phyloP scores from a whole-genome alignment of 2,888 invertebrate species.

The Eledona agricola region DNA sequence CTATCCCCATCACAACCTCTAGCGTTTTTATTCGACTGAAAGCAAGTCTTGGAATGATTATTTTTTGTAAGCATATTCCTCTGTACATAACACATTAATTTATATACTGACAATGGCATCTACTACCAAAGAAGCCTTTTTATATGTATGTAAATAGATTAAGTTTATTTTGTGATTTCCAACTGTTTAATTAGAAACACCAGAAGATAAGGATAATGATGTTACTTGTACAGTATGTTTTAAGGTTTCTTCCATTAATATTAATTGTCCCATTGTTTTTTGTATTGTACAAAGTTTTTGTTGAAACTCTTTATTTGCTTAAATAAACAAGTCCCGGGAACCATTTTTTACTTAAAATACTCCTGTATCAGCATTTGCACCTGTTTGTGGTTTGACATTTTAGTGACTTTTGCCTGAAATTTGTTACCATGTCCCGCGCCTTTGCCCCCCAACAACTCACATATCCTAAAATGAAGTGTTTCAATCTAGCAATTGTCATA shows the following conservation, averaged over 20 bases:
- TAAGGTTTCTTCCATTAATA: slow-evolving; percentile 22
- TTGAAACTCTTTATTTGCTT: slow-evolving; percentile 14
- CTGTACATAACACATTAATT: slow-evolving; percentile 10
- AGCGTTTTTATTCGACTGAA: slow-evolving; percentile 3
- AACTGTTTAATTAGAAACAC: slow-evolving; percentile 29
- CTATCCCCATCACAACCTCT: too few relatives aligned
- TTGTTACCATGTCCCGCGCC: slow-evolving; percentile 77
- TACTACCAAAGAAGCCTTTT: slow-evolving; percentile 22
- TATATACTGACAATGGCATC: slow-evolving; percentile 22
- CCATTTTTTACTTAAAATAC: slow-evolving; percentile 62
- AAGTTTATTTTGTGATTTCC: slow-evolving; percentile 25
- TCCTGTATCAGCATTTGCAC: slow-evolving; percentile 71
- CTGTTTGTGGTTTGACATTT: slow-evolving; percentile 70
- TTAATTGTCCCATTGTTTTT: slow-evolving; percentile 3
- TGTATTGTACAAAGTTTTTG: too few relatives aligned
- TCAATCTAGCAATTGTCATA: slow-evolving; percentile 12
- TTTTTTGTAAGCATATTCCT: slow-evolving; percentile 11
- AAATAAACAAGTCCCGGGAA: slow-evolving; percentile 11
- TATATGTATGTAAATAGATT: slow-evolving; percentile 24
- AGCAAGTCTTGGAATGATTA: slow-evolving; percentile 6
- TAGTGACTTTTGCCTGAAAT: slow-evolving; percentile 81
- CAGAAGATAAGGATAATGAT: slow-evolving; percentile 19
- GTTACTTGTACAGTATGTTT: slow-evolving; percentile 25
- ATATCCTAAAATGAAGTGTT: slow-evolving; percentile 67
- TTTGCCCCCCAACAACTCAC: slow-evolving; percentile 76